phyloP scores from a whole-genome alignment of 1,140 invertebrate genomes.

The Phymorhynchus buccinoides region DNA sequence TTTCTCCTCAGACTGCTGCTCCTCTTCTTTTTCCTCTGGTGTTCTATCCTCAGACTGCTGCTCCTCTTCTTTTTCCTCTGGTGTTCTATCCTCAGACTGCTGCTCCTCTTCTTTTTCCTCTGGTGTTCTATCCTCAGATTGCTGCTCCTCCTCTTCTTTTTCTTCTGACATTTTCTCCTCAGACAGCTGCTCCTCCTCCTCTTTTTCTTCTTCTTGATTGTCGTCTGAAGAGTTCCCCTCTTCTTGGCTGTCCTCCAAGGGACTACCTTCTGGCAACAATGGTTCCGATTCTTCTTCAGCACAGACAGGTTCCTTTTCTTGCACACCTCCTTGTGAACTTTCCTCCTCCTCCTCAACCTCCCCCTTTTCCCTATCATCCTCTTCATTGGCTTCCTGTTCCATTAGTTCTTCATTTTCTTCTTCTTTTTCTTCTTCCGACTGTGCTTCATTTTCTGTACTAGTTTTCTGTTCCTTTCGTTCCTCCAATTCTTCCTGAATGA shows the following conservation, averaged over 20 bases:
- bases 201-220: neutral
- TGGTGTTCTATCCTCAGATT: too few relatives aligned
- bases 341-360: too few relatives aligned
- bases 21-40: too few relatives aligned
- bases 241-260: slow-evolving; percentile 6
- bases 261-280: neutral
- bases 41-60: too few relatives aligned
- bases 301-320: neutral
- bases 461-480: neutral
- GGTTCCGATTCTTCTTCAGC: neutral
- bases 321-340: neutral
- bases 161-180: too few relatives aligned
- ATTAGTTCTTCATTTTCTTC: neutral
- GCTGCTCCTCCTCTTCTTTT: too few relatives aligned
- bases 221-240: too few relatives aligned
- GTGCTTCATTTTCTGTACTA: neutral
- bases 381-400: neutral
- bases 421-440: neutral
- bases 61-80: too few relatives aligned
- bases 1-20: too few relatives aligned
- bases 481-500: slow-evolving; percentile 17
- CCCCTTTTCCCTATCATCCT: too few relatives aligned
- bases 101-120: too few relatives aligned
- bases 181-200: neutral
- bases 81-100: too few relatives aligned